A percentile compares a stretch with the other conserved stretches of the same genome.
These are phyloP conservation scores for Brenthis hecate DNA, from an alignment of 2,888 invertebrate species.

Conservation along the genomic window DNA sequence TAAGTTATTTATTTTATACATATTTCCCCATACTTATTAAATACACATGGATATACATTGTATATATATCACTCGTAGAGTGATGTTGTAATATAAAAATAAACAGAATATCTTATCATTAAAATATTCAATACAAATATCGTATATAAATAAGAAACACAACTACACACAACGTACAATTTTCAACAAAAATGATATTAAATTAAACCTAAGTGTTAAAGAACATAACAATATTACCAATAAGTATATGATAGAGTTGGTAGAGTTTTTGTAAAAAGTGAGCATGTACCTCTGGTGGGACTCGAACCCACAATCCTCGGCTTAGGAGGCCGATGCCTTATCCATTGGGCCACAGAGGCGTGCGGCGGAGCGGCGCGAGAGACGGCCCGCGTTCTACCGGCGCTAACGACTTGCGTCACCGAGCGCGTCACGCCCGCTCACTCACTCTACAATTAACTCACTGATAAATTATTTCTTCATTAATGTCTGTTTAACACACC, in stretches of 20 bases:
- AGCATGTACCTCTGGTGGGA: conserved; percentile 90
- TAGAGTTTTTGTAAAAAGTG: conserved; percentile 52
- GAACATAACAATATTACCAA: neutral
- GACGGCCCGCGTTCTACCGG: conserved; percentile 33
- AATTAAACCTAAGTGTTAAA: no score
- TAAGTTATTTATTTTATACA: no score
- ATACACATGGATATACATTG: no score
- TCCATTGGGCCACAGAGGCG: conserved; percentile 91
- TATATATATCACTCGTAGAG: no score
- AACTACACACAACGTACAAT: no score
- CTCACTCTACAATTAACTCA: conserved; percentile 53
- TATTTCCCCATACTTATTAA: no score
- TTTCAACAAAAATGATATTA: no score
- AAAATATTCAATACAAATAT: no score
- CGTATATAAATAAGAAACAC: no score
- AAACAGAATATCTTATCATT: no score
- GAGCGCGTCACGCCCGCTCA: conserved; percentile 59
- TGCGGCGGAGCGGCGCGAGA: conserved; percentile 89
- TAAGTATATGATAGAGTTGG: neutral
- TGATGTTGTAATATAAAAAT: no score
- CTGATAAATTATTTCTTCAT: conserved; percentile 44
- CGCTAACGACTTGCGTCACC: conserved; percentile 72
- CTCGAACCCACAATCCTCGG: conserved; percentile 91
- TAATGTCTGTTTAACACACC: conserved; percentile 9
- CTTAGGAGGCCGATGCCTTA: conserved; percentile 90